These are phyloP conservation scores for Dryobota labecula DNA, from an alignment of 2,888 invertebrate species.

Conservation along the genomic window DNA sequence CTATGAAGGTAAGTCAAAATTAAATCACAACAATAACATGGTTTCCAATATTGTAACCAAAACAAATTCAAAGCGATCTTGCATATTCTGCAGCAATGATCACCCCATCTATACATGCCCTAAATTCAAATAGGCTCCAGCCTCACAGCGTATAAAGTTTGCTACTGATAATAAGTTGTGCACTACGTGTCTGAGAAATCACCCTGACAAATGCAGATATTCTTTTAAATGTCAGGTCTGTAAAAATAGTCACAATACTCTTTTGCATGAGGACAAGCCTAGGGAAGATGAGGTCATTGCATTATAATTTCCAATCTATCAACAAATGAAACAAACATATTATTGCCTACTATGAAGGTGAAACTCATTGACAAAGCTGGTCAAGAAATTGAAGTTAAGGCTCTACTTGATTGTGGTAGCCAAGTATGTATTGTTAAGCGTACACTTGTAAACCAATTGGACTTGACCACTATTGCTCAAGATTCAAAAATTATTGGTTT, in stretches of 20 bases:
- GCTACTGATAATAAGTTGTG: no score
- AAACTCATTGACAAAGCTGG: neutral
- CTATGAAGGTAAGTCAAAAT: no score
- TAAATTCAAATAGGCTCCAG: neutral
- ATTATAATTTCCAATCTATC: constrained; percentile 3
- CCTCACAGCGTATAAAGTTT: neutral
- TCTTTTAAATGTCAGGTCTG: neutral
- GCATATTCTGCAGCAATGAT: neutral
- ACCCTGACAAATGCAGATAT: neutral
- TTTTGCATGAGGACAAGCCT: no score
- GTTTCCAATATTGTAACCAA: no score
- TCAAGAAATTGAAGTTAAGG: constrained; percentile 2
- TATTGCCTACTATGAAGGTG: constrained; percentile 3
- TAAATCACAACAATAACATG: no score
- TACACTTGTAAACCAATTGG: no score
- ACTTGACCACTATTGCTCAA: neutral
- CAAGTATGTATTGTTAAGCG: no score
- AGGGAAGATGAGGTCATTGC: neutral
- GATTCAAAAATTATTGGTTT: constrained; percentile 1
- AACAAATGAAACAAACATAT: constrained; percentile 1
- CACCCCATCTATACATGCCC: neutral
- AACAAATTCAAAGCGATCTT: no score
- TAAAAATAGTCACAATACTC: no score
- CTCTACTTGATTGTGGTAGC: neutral
- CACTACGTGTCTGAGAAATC: neutral